phyloP scores from a whole-genome alignment of 2,888 invertebrate genomes.

The Taphrorychus bicolor region DNA sequence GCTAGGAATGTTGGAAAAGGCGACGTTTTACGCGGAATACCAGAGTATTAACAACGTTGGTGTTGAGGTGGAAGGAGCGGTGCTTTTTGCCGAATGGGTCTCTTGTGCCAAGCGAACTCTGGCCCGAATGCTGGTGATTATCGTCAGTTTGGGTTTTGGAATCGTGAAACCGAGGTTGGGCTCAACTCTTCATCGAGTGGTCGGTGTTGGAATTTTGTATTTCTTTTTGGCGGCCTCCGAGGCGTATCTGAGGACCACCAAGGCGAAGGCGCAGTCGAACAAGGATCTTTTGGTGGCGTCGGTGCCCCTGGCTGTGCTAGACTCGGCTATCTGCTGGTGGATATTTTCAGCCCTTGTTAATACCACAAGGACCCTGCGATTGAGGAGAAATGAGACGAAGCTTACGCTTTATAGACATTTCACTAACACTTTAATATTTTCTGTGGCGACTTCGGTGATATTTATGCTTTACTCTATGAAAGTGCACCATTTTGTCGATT shows the following conservation, averaged over 20 bases:
- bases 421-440: slow-evolving; percentile 91
- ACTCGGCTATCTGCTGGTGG: slow-evolving; percentile 94
- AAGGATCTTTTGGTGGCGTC: slow-evolving; percentile 77
- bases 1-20: slow-evolving; percentile 85
- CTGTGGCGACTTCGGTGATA: slow-evolving; percentile 86
- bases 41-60: slow-evolving; percentile 77
- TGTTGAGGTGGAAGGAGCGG: slow-evolving; percentile 69
- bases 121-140: slow-evolving; percentile 92
- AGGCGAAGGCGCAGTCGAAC: slow-evolving; percentile 66
- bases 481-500: slow-evolving; percentile 76
- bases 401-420: slow-evolving; percentile 90
- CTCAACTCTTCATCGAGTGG: slow-evolving; percentile 85
- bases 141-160: slow-evolving; percentile 94
- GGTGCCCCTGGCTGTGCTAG: slow-evolving; percentile 85
- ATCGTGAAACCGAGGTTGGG: slow-evolving; percentile 94
- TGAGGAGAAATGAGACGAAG: slow-evolving; percentile 90
- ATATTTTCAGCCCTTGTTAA: slow-evolving; percentile 87
- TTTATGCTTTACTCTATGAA: slow-evolving; percentile 95
- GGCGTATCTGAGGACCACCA: slow-evolving; percentile 79
- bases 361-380: slow-evolving; percentile 86
- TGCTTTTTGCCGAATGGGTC: slow-evolving; percentile 87
- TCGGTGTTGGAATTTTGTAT: slow-evolving; percentile 83
- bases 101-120: slow-evolving; percentile 91
- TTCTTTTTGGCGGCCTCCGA: slow-evolving; percentile 86
- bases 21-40: slow-evolving; percentile 91